Conservation (phyloP, 2,113 vertebrate species). For the Zeus faber region DNA sequence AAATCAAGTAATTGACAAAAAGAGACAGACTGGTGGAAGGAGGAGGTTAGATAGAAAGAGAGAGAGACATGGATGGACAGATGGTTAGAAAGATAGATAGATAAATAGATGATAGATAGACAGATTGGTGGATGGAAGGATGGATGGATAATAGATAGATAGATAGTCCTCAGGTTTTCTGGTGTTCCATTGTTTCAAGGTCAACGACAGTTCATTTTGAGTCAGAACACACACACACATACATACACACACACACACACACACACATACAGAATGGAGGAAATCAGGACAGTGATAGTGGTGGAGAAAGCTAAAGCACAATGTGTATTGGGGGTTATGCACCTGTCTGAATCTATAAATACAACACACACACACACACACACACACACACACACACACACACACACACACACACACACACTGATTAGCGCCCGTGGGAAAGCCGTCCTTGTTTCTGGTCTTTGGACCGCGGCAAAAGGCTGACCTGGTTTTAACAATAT, state of each 20-base stretch:
- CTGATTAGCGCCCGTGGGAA: slow-evolving; percentile 18
- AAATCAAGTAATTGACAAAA: too few species aligned
- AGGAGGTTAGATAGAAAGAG: too few species aligned
- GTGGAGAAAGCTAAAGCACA: neutral
- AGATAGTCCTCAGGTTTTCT: too few species aligned
- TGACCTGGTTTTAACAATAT: slow-evolving; percentile 58
- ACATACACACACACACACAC: slow-evolving; percentile 2
- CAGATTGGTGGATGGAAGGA: too few species aligned
- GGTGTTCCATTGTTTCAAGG: too few species aligned
- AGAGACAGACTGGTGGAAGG: too few species aligned
- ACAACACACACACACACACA: slow-evolving; percentile 28
- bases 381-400: slow-evolving; percentile 33
- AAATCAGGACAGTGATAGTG: slow-evolving; percentile 45
- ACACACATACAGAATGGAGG: neutral
- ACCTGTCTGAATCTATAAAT: slow-evolving; percentile 57
- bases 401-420: slow-evolving; percentile 14
- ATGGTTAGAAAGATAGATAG: too few species aligned
- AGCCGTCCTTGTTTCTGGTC: slow-evolving; percentile 41
- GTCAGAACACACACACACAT: too few species aligned
- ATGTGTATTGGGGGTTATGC: slow-evolving; percentile 36
- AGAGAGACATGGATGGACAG: too few species aligned
- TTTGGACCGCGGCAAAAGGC: slow-evolving; percentile 13
- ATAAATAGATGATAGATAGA: too few species aligned
- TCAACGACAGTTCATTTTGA: too few species aligned
- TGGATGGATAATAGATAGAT: too few species aligned